Conservation (phyloP, 2,888 invertebrate species). For the Graphium colonna region DNA sequence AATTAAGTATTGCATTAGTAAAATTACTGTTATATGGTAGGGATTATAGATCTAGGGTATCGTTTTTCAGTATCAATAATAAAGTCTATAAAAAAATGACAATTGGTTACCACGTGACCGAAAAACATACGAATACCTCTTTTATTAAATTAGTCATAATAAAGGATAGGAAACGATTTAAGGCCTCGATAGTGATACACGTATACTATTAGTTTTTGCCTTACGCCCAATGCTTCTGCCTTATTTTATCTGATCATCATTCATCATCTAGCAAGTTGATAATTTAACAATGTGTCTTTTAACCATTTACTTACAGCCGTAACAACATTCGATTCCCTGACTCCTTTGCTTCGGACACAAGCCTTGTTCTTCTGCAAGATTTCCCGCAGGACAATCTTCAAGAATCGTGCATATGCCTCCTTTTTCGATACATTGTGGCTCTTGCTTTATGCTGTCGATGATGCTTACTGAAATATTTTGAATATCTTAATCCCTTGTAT, state of each 20-base stretch:
- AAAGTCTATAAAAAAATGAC: neutral
- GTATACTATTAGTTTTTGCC: neutral
- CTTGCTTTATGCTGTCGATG: conserved; percentile 41
- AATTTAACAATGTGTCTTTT: too few relatives aligned
- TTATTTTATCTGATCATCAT: too few relatives aligned
- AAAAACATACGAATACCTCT: too few relatives aligned
- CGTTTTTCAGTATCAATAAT: neutral
- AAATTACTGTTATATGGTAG: neutral
- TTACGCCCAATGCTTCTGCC: too few relatives aligned
- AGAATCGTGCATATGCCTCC: conserved; percentile 52
- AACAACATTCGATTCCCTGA: conserved; percentile 52
- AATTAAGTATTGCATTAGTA: too few relatives aligned
- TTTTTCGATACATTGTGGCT: conserved; percentile 32
- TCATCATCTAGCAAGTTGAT: too few relatives aligned
- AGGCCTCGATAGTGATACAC: neutral
- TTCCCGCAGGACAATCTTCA: conserved; percentile 42
- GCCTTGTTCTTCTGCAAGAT: conserved; percentile 32
- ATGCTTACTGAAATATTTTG: conserved; percentile 36
- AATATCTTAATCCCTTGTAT: neutral
- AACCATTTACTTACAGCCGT: conserved; percentile 51
- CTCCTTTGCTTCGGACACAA: conserved; percentile 46
- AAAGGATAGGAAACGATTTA: neutral
- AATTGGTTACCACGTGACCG: too few relatives aligned
- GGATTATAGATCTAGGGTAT: too few relatives aligned
- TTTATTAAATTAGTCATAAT: neutral